Conservation (phyloP, 2,113 vertebrate genomes). For the Pogona vitticeps region DNA sequence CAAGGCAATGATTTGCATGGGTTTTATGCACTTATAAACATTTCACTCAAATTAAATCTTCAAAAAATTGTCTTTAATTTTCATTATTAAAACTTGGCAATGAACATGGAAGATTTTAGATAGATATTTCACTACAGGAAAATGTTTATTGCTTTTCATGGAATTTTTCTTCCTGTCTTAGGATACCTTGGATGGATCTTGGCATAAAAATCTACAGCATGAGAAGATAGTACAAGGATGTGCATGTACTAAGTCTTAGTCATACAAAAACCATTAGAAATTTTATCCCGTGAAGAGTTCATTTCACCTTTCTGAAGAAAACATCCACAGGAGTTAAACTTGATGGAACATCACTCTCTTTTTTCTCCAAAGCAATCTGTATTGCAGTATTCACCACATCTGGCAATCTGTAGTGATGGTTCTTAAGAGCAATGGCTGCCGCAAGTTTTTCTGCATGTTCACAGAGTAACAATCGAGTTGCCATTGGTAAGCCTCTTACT, state of each 20-base stretch:
- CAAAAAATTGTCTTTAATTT: background rate
- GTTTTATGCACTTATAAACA: background rate
- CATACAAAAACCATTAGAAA: background rate
- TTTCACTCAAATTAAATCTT: too few relatives aligned
- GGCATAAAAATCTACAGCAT: background rate
- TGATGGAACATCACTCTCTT: slow-evolving; percentile 71
- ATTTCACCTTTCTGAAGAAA: slow-evolving; percentile 93
- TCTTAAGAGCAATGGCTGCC: slow-evolving; percentile 90
- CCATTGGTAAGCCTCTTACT: slow-evolving; percentile 80
- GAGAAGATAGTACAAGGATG: background rate
- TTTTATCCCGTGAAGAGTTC: background rate
- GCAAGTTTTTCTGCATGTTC: slow-evolving; percentile 93
- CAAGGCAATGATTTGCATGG: background rate
- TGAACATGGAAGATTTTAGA: background rate
- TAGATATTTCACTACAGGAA: background rate
- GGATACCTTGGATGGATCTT: background rate
- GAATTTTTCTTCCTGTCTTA: background rate
- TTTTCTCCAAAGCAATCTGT: slow-evolving; percentile 79
- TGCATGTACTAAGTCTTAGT: background rate
- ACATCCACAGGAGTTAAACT: slow-evolving; percentile 92
- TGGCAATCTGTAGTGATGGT: slow-evolving; percentile 85
- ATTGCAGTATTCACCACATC: slow-evolving; percentile 89
- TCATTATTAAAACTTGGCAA: background rate
- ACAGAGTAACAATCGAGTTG: slow-evolving; percentile 88
- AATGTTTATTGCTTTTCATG: background rate